Base-by-base conservation (phyloP, 2,113 vertebrate genomes). In the Baryphthengus martii region DNA sequence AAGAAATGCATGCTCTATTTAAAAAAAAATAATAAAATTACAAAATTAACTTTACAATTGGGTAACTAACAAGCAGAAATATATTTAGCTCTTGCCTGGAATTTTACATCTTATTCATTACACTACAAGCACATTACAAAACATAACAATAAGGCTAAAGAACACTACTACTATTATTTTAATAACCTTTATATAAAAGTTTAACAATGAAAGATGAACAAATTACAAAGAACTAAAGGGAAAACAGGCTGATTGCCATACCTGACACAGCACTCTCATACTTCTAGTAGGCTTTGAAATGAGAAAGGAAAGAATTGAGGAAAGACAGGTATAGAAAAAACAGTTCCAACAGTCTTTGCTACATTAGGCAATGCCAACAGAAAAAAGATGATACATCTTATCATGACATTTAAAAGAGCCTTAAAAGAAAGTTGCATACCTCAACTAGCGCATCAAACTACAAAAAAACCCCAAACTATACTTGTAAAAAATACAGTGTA, bases 251-350 rank as follows among this genome's bases (percentile, higher is more conserved):
- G 87, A 97, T 98, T 98, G 98, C 97, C 98, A 98, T 99, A 99
- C 99, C 99, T 99, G 99, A 99, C 99, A 99, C 98, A 99, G 99
- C 98, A 99, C 99, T 98, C 99, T 99, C 99, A 99, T 99, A 98
- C 99, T 99, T 99, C 99, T 99, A 99, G 99, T 99, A 98, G 99
- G 99, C 99, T 99, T 99, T 98, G 98, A 98, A 99, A 98, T 98
- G 98, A 98, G 98, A 98, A 99, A 98, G 99, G 98, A 98, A 98
- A 97, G 98, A 97, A 98, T 99, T 99, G 98, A 99, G 98, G 98
- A 99, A 98, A 98, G 98, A 98, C 97, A 97, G 93, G 85, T 91
- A 97, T 14, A 93, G 91, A 95, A 97, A 97, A 91, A 97, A 89
- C 94, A 95, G 95, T 98, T 97, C 85, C 78, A 98, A 97, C 44